phyloP scores from a whole-genome alignment of 2,797 vertebrate genomes.

The Nasua narica region DNA sequence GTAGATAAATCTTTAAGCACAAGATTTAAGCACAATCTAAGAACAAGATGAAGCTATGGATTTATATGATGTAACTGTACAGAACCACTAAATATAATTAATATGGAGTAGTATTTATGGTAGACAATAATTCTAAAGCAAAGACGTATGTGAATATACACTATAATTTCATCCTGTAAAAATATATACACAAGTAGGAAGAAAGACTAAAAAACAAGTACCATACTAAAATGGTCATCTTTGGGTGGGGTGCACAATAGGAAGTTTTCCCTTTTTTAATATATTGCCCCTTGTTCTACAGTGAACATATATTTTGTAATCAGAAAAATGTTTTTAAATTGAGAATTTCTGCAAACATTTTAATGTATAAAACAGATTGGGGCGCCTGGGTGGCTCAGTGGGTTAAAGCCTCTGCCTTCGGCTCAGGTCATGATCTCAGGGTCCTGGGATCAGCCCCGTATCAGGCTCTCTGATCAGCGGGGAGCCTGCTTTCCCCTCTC shows the following conservation, averaged over 20 bases:
- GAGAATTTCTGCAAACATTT: neutral
- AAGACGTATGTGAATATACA: neutral
- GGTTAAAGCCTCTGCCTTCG: too few relatives aligned
- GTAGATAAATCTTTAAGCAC: conserved; percentile 10
- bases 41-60: neutral
- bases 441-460: too few relatives aligned
- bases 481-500: too few relatives aligned
- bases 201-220: neutral
- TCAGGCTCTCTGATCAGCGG: too few relatives aligned
- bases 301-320: neutral
- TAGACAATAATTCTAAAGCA: neutral
- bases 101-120: neutral
- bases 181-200: neutral
- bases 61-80: neutral
- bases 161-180: neutral
- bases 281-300: neutral
- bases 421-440: too few relatives aligned
- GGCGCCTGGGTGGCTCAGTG: too few relatives aligned
- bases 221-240: conserved; percentile 12
- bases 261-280: neutral
- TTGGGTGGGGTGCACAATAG: neutral
- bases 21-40: neutral
- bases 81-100: neutral
- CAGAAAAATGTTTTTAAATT: conserved; percentile 15
- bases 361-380: conserved; percentile 10